Evolutionary conservation across 1,140 invertebrate genomes (phyloP), one percentile per base, ranked within the genome.

Genomic region (Whitmania pigra): DNA sequence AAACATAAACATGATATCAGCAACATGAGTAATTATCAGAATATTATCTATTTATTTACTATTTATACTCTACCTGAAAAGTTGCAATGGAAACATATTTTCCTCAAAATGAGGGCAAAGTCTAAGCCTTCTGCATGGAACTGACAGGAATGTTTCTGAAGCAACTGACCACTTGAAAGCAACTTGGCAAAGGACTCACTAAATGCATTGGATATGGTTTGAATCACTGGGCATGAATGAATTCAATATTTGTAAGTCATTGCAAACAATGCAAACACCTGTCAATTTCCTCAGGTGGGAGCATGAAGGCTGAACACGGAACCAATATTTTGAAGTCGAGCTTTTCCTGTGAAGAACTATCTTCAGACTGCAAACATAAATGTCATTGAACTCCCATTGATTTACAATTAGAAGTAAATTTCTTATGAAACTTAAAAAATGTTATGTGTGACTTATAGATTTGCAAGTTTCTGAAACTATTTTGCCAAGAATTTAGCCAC

Each of bases 271-370:
- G 31, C 20, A 27, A n/a, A 31, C 13, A 31, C 13, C 74, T 77
- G 81, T 80, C 80, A 78, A 74, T 78, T 80, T 75, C 79, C 79
- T 9, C 78, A 77, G 18, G 77, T 73, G 75, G n/a, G 27, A 87
- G 77, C 76, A 88, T 82, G 75, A 86, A 88, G 53, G 84, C 80
- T 74, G 85, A 85, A 73, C 86, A 86, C 4, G 84, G 82, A 53
- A 89, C 76, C 36, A 78, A 77, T 29, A 88, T 78, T 70, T 83
- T 85, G 77, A 88, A 88, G 76, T 88, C 87, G 43, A 88, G 75
- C 79, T 88, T 88, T 70, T 88, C 87, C 75, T 87, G 86, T 6
- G 82, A 82, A 3, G 83, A 83, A n/a, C 81, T 81, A 27, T 83
- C 77, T 68, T 78, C 76, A 67, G 76, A 78, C 79, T 82, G 72